Percentiles rank a stretch among this genome's conserved stretches.
Evolutionary conservation across 2,113 vertebrate genomes (phyloP).

Genomic region (Hemibagrus wyckioides): DNA sequence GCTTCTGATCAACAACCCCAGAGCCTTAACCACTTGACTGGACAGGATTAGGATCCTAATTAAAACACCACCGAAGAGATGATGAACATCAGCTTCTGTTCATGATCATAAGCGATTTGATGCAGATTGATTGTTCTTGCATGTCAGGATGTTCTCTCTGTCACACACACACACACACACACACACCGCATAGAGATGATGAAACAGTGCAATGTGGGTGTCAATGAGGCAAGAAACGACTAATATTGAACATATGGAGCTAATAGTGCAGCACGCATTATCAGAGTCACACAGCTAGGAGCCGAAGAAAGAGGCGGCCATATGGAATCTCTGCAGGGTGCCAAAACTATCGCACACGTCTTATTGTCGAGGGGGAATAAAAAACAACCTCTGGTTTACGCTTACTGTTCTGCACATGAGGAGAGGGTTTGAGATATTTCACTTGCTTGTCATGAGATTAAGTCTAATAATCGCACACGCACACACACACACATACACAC

Average conservation of each 20-base stretch:
- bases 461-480: background rate
- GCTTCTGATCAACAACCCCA: too few relatives aligned
- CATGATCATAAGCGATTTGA: background rate
- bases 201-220: background rate
- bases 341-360: background rate
- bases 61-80: background rate
- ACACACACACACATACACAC: background rate
- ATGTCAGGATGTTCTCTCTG: background rate
- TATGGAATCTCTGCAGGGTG: constrained; percentile 33
- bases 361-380: background rate
- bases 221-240: background rate
- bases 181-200: background rate
- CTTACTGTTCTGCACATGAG: background rate
- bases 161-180: background rate
- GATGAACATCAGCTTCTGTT: background rate
- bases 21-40: too few relatives aligned
- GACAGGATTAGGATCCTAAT: background rate
- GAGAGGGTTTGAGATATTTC: background rate
- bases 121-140: background rate
- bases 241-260: constrained; percentile 37
- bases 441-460: background rate
- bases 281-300: background rate
- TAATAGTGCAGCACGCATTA: constrained; percentile 23
- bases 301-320: constrained; percentile 16
- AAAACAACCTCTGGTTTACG: constrained; percentile 10